Conservation (phyloP, 2,113 vertebrate genomes). For the Bos indicus region DNA sequence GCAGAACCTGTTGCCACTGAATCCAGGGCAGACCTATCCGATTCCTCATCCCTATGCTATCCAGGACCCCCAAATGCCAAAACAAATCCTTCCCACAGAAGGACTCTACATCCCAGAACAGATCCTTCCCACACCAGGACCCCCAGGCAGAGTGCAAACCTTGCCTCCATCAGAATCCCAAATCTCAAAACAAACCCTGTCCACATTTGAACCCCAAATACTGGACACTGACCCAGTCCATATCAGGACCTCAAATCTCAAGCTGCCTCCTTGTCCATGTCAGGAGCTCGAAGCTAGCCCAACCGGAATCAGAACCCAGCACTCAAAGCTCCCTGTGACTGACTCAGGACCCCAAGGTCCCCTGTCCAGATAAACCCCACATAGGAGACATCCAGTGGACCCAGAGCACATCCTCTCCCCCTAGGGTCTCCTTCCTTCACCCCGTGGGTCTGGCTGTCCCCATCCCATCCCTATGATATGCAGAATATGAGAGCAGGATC, state of each 20-base stretch:
- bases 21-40: neutral
- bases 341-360: neutral
- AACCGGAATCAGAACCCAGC: neutral
- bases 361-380: neutral
- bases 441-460: neutral
- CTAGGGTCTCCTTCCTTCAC: neutral
- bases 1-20: neutral
- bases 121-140: neutral
- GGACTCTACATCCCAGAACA: neutral
- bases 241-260: neutral
- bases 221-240: neutral
- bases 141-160: neutral
- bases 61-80: neutral
- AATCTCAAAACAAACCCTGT: neutral
- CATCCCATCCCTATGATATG: neutral
- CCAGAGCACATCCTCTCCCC: neutral
- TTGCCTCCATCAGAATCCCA: neutral
- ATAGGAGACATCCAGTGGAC: neutral
- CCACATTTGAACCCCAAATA: neutral
- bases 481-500: neutral
- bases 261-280: neutral
- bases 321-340: neutral
- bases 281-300: neutral
- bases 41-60: neutral
- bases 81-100: neutral